Percentiles rank a stretch among this genome's conserved stretches.
These are phyloP conservation scores for Pseudomugil tenellus DNA, from an alignment of 2,797 vertebrate species.

Conservation along the genomic window DNA sequence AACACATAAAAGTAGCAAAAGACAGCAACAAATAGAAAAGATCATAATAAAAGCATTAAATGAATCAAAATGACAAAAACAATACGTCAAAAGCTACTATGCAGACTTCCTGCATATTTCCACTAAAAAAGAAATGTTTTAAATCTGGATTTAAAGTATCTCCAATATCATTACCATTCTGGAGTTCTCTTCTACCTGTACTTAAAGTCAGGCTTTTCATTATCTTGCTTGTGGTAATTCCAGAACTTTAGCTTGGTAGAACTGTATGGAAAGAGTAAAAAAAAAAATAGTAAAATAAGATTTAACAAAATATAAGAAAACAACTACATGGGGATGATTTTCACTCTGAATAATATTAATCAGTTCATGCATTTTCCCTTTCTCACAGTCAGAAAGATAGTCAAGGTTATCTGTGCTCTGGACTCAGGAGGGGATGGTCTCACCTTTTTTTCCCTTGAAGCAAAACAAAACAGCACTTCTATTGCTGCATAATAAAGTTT, in stretches of 20 bases:
- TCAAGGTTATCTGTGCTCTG: background rate
- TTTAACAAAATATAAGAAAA: constrained; percentile 1
- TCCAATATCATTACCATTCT: constrained; percentile 32
- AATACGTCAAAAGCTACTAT: too few species aligned
- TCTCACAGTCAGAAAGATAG: constrained; percentile 3
- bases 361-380: background rate
- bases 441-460: background rate
- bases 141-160: too few species aligned
- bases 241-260: background rate
- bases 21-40: too few species aligned
- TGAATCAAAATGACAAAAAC: too few species aligned
- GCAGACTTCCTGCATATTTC: too few species aligned
- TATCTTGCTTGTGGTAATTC: constrained; percentile 1
- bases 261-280: background rate
- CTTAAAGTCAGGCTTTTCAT: constrained; percentile 38
- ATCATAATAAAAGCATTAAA: too few species aligned
- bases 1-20: too few species aligned
- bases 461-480: background rate
- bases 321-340: background rate
- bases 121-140: too few species aligned
- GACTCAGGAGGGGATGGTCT: background rate
- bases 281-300: constrained; percentile 12
- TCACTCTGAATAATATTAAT: background rate
- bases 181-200: background rate
- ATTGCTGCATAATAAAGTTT: background rate